These are phyloP conservation scores for Sitobion miscanthi DNA, from an alignment of 1,140 invertebrate genomes.

Conservation along the genomic window DNA sequence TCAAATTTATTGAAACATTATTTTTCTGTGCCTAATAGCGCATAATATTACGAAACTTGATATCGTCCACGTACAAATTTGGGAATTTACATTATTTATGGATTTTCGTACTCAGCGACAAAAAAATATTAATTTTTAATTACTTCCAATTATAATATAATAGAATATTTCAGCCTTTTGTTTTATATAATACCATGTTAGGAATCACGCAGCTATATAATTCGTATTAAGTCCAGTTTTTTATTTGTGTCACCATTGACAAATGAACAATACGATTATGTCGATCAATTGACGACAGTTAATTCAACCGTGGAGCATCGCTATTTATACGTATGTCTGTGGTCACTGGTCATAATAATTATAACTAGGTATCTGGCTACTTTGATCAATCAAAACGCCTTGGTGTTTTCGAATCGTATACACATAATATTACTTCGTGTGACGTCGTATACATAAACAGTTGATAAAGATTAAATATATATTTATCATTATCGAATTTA, in stretches of 20 bases:
- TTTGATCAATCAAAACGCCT: neutral
- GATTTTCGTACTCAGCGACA: neutral
- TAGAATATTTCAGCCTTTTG: neutral
- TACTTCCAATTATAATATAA: neutral
- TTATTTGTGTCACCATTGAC: neutral
- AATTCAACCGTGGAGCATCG: no score
- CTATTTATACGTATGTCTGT: neutral
- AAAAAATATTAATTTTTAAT: neutral
- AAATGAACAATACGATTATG: neutral
- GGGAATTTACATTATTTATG: neutral
- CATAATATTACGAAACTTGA: no score
- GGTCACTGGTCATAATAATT: neutral
- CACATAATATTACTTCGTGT: neutral
- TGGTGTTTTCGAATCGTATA: neutral
- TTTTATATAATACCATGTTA: no score
- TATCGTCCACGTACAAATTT: no score
- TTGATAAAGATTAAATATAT: neutral
- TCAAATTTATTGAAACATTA: neutral
- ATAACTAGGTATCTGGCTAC: neutral
- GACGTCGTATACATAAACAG: neutral
- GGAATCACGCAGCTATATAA: no score
- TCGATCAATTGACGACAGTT: neutral
- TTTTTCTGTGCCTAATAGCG: neutral
- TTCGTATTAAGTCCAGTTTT: no score
- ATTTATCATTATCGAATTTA: no score